A percentile compares a stretch with the other conserved stretches of the same genome.
phyloP scores from a whole-genome alignment of 2,797 vertebrate species.

The Peromyscus nudipes region DNA sequence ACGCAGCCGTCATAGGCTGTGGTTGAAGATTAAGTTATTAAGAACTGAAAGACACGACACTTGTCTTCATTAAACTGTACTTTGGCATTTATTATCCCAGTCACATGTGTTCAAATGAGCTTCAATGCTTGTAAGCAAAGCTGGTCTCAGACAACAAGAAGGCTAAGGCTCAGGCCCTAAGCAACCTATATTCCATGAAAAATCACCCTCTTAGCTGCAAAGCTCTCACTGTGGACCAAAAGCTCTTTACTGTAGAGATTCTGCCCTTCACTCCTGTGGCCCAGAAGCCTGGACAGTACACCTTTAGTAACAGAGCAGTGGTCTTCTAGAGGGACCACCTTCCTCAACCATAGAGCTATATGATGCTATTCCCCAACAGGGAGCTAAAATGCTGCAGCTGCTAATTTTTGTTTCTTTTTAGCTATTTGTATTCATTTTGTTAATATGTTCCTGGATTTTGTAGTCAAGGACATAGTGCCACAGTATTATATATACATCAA shows the following conservation, averaged over 20 bases:
- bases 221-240: slow-evolving; percentile 71
- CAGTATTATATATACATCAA: slow-evolving; percentile 68
- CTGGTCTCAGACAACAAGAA: slow-evolving; percentile 79
- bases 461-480: slow-evolving; percentile 79
- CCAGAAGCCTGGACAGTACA: slow-evolving; percentile 57
- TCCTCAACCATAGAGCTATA: slow-evolving; percentile 57
- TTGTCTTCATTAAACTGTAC: slow-evolving; percentile 87
- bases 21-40: slow-evolving; percentile 67
- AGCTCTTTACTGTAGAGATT: slow-evolving; percentile 53
- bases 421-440: slow-evolving; percentile 79
- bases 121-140: slow-evolving; percentile 86
- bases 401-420: slow-evolving; percentile 77
- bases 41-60: slow-evolving; percentile 72
- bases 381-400: slow-evolving; percentile 87
- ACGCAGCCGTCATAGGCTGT: slow-evolving; percentile 78
- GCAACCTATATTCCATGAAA: slow-evolving; percentile 71
- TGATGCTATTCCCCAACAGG: slow-evolving; percentile 82
- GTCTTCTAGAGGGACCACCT: slow-evolving; percentile 36
- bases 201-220: slow-evolving; percentile 55
- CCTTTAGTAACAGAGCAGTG: slow-evolving; percentile 60
- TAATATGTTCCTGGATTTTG: slow-evolving; percentile 73
- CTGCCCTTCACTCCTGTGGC: slow-evolving; percentile 67
- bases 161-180: slow-evolving; percentile 71
- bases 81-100: slow-evolving; percentile 86
- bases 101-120: slow-evolving; percentile 87